Evolutionary conservation across 2,888 invertebrate genomes (phyloP), one percentile per base, ranked within the genome.

Genomic region (Campoplex nolae): DNA sequence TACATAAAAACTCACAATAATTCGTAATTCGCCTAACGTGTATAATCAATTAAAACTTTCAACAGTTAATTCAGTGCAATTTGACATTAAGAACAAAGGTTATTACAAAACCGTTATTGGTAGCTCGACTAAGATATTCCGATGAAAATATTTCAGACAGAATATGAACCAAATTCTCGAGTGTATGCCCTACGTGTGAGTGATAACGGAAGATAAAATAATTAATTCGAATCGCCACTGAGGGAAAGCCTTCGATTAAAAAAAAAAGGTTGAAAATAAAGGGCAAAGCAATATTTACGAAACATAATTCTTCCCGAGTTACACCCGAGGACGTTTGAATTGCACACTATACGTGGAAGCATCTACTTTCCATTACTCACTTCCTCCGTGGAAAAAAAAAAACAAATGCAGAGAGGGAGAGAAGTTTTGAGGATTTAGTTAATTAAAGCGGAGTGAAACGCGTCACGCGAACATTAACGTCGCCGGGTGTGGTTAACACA

Each of bases 401-500:
- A 23, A 23, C 28, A 28, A n/a, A n/a, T 54, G 68, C 28, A 56
- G 28, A 67, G 28, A 35, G 68, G 56, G 68, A 78, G n/a, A 58
- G 70, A 70, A 54, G 45, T 82, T 75, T 76, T 71, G 87, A 84
- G 87, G 84, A 87, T 84, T 87, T 85, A 78, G 87, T 87, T 87
- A 87, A 87, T 87, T 87, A 87, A 87, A 84, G 83, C 87, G 82
- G 48, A 82, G 82, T 78, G 78, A 73, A 79, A 65, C 75, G 82
- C 84, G 84, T 87, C 87, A 87, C 87, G 87, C 85, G 85, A 87
- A 76, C 85, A 87, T 87, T 87, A 85, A 75, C 85, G 73, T 68
- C 83, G 56, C 56, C 87, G 87, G 87, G 87, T 76, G 87, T 85
- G 87, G 87, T 87, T 85, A 87, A 87, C 85, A 87, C 81, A 78